A percentile compares a stretch with the other conserved stretches of the same genome.
Conservation (phyloP, 2,113 vertebrate species). For the Heterochromis multidens region DNA sequence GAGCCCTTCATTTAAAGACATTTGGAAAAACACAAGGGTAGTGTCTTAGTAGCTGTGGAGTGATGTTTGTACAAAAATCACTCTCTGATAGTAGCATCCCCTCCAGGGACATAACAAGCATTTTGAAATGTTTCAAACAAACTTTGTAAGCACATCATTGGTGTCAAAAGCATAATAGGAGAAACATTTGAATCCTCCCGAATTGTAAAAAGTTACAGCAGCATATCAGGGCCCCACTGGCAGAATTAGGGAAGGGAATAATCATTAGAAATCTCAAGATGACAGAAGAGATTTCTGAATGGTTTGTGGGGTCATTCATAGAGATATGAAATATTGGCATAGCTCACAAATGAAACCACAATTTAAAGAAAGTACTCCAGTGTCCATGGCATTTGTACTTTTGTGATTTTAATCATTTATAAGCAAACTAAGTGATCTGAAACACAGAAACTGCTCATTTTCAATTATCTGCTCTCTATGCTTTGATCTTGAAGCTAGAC, state of each 20-base stretch:
- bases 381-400: not conserved
- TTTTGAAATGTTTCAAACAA: slow-evolving; percentile 37
- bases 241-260: not conserved
- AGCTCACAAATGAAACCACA: not conserved
- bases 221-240: not conserved
- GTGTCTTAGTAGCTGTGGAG: not conserved
- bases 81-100: slow-evolving; percentile 32
- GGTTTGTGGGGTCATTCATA: not conserved
- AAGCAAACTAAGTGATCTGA: not conserved
- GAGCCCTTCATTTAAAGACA: slow-evolving; percentile 1
- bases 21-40: not conserved
- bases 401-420: not conserved
- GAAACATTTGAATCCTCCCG: slow-evolving; percentile 5
- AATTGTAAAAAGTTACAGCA: not conserved
- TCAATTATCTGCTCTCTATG: not conserved
- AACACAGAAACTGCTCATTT: not conserved
- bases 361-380: not conserved
- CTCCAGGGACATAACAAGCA: slow-evolving; percentile 40
- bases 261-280: slow-evolving; percentile 4
- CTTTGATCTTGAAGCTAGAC: not conserved
- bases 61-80: slow-evolving; percentile 33
- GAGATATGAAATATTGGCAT: not conserved
- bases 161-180: slow-evolving; percentile 4
- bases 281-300: slow-evolving; percentile 17
- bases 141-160: not conserved